Evolutionary conservation across 2,888 invertebrate species (phyloP).

Genomic region (Baccha elongata): DNA sequence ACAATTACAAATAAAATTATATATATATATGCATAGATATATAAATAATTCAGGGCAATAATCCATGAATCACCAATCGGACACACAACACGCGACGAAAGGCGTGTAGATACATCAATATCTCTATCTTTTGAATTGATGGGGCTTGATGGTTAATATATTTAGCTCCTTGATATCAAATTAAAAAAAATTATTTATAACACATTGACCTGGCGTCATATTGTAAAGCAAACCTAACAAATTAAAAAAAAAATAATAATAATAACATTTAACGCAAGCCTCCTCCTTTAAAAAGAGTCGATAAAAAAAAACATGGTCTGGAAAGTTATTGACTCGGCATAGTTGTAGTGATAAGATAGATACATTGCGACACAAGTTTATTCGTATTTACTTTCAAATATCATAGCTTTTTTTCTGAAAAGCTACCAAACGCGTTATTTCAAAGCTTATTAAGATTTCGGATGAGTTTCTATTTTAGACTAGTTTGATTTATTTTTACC

Average conservation of each 20-base stretch:
- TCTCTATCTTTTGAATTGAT: conserved; percentile 11
- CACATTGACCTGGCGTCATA: conserved; percentile 24
- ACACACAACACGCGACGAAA: conserved; percentile 4
- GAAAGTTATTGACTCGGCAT: neutral
- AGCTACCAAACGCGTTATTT: neutral
- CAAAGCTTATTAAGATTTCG: neutral
- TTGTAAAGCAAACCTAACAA: neutral
- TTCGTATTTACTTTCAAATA: neutral
- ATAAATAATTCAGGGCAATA: conserved; percentile 61
- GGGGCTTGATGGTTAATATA: conserved; percentile 14
- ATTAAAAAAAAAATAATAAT: neutral
- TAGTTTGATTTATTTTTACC: neutral
- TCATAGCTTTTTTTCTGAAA: neutral
- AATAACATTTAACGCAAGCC: conserved; percentile 7
- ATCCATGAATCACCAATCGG: conserved; percentile 59
- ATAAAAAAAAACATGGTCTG: conserved; percentile 7
- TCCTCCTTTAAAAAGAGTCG: neutral
- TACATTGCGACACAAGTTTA: neutral
- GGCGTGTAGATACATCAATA: conserved; percentile 39
- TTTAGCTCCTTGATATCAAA: neutral
- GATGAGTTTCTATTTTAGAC: neutral
- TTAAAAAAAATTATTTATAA: conserved; percentile 19
- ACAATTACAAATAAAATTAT: conserved; percentile 27
- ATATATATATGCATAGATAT: no score
- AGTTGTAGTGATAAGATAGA: conserved; percentile 6